A percentile compares a stretch with the other conserved stretches of the same genome.
Evolutionary conservation across 2,113 vertebrate species (phyloP).

Genomic region (Carlito syrichta): DNA sequence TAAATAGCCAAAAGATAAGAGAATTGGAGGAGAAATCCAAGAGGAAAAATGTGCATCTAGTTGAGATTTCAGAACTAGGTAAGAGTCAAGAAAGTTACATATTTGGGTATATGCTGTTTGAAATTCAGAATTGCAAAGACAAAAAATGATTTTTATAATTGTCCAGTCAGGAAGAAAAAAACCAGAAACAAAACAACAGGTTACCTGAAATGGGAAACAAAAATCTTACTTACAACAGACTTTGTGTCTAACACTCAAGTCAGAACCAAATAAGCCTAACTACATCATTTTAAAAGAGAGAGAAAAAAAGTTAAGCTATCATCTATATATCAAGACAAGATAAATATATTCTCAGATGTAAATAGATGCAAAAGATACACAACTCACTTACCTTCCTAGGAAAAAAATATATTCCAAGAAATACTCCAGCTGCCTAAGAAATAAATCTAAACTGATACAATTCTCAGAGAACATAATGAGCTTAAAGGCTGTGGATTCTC

Average conservation of each 20-base stretch:
- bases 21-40: not conserved
- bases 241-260: not conserved
- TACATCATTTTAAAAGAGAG: not conserved
- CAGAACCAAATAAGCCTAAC: not conserved
- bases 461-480: not conserved
- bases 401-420: not conserved
- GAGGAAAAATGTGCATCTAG: not conserved
- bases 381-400: not conserved
- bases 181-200: not conserved
- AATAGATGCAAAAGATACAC: not conserved
- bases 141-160: not conserved
- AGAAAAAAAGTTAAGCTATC: not conserved
- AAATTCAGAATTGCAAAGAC: not conserved
- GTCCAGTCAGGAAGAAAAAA: not conserved
- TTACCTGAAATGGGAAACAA: not conserved
- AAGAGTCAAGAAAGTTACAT: not conserved
- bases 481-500: not conserved
- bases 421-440: not conserved
- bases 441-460: not conserved
- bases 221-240: not conserved
- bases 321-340: not conserved
- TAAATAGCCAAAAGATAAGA: not conserved
- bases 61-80: not conserved
- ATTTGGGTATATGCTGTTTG: not conserved
- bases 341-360: not conserved